These are phyloP conservation scores for Lithosia quadra DNA, from an alignment of 2,888 invertebrate genomes.

Conservation along the genomic window DNA sequence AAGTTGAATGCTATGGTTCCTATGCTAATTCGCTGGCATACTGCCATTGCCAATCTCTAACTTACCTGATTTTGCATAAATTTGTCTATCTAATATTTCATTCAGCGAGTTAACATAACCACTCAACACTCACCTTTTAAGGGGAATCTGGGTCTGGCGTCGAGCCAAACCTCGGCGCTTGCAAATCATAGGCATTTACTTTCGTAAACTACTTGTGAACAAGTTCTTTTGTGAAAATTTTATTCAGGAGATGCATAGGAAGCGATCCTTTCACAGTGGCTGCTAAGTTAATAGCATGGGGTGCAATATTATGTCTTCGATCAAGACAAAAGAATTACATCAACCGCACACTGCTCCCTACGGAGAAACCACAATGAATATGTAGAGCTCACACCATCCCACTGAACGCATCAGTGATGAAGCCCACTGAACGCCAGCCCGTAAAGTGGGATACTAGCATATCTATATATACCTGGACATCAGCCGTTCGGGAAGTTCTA, in stretches of 20 bases:
- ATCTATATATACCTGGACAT: no score
- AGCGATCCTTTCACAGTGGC: background rate
- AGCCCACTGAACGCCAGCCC: no score
- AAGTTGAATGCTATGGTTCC: slow-evolving; percentile 11
- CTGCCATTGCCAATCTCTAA: slow-evolving; percentile 39
- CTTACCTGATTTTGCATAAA: slow-evolving; percentile 54
- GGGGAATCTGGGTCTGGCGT: slow-evolving; percentile 50
- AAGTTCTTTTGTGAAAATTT: slow-evolving; percentile 33
- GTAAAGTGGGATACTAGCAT: no score
- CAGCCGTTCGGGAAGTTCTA: no score
- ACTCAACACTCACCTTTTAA: slow-evolving; percentile 47
- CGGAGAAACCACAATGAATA: background rate
- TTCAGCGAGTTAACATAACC: slow-evolving; percentile 49
- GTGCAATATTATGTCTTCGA: background rate
- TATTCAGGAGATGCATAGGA: background rate
- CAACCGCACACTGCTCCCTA: background rate
- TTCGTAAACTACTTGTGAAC: slow-evolving; percentile 57
- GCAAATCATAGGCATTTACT: slow-evolving; percentile 55
- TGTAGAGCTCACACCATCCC: background rate
- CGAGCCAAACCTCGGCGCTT: slow-evolving; percentile 48
- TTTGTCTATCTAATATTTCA: slow-evolving; percentile 54
- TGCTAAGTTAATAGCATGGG: background rate
- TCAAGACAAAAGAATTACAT: background rate
- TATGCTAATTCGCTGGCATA: slow-evolving; percentile 27
- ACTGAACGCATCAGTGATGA: no score